Percentiles rank a stretch among this genome's conserved stretches.
Conservation (phyloP, 2,113 vertebrate genomes). For the Myanophis thanlyinensis region DNA sequence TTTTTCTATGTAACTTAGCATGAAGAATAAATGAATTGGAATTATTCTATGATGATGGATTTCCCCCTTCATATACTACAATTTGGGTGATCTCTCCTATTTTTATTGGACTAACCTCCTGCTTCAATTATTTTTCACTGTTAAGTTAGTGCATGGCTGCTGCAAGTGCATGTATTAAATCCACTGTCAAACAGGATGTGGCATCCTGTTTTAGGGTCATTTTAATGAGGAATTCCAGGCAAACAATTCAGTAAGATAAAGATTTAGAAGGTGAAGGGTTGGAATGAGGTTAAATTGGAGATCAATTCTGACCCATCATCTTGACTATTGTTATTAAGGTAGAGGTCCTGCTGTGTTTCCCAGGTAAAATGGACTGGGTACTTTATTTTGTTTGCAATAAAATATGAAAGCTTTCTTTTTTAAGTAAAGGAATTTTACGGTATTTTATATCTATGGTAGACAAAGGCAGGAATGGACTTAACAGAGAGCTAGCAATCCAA, state of each 20-base stretch:
- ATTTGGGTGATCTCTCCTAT: neutral
- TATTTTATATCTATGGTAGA: neutral
- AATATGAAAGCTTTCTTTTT: neutral
- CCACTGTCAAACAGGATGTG: slow-evolving; percentile 3
- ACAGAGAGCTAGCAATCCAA: neutral
- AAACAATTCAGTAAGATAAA: neutral
- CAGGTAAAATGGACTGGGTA: neutral
- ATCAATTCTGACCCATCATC: neutral
- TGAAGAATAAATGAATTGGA: neutral
- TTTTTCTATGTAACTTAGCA: neutral
- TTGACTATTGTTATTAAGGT: neutral
- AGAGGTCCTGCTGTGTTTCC: neutral
- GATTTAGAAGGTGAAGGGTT: neutral
- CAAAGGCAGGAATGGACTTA: slow-evolving; percentile 12
- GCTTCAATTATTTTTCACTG: neutral
- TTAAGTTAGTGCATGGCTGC: slow-evolving; percentile 1
- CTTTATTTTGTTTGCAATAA: neutral
- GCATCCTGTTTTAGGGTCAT: slow-evolving; percentile 8
- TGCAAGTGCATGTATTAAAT: slow-evolving; percentile 1
- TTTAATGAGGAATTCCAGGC: slow-evolving; percentile 9
- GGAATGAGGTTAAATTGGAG: slow-evolving; percentile 3
- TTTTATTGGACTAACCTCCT: neutral
- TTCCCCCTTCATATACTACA: neutral
- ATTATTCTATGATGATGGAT: slow-evolving; percentile 15
- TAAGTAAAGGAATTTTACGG: neutral